phyloP scores from a whole-genome alignment of 2,888 invertebrate genomes.

The Eugnorisma glareosa region DNA sequence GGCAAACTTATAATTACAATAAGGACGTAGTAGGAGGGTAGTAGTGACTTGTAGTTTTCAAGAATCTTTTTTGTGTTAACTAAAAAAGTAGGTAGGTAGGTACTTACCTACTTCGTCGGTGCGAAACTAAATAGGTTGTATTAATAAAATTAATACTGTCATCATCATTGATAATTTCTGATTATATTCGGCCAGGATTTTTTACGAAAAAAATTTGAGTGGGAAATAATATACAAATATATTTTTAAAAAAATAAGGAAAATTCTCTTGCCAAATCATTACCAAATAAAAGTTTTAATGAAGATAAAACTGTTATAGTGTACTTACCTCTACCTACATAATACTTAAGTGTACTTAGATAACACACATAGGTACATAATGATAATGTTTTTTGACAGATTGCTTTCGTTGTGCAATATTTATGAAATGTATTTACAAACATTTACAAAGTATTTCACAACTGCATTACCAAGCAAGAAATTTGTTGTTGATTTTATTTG shows the following conservation, averaged over 20 bases:
- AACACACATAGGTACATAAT: not conserved
- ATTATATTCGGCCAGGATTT: not conserved
- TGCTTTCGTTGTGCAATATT: conserved; percentile 63
- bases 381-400: conserved; percentile 35
- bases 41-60: not conserved
- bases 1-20: conserved; percentile 23
- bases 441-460: conserved; percentile 35
- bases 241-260: not conserved
- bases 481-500: not conserved
- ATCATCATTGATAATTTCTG: not conserved
- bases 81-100: conserved; percentile 17
- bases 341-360: conserved; percentile 14
- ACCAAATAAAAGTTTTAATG: conserved; percentile 10
- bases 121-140: conserved; percentile 10
- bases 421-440: conserved; percentile 47
- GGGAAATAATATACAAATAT: not conserved
- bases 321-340: not conserved
- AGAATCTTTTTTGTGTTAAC: conserved; percentile 4
- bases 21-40: conserved; percentile 12
- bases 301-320: conserved; percentile 8
- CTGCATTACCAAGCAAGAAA: not conserved
- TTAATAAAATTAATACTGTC: not conserved
- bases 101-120: not conserved
- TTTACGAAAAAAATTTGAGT: not conserved
- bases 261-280: not conserved